Conservation (phyloP, 1,140 invertebrate species). For the Neodiprion lecontei region DNA sequence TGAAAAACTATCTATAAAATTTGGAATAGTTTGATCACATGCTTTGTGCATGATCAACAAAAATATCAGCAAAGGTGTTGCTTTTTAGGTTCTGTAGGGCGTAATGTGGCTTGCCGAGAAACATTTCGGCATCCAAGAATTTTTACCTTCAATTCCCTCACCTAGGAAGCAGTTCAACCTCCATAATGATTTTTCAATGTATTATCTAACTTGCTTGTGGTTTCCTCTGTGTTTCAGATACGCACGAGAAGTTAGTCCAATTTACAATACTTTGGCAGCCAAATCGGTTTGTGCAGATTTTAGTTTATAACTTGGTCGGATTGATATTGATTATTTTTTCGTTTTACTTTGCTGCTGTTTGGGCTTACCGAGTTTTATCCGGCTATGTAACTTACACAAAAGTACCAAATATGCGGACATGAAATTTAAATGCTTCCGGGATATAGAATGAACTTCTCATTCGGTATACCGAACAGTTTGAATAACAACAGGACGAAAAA, state of each 20-base stretch:
- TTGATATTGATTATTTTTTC: slow-evolving; percentile 39
- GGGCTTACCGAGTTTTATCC: not conserved
- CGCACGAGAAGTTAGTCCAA: slow-evolving; percentile 54
- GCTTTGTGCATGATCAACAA: too few relatives aligned
- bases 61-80: too few relatives aligned
- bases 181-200: slow-evolving; percentile 11
- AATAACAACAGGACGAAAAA: too few relatives aligned
- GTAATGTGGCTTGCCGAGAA: not conserved
- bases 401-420: not conserved
- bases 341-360: not conserved
- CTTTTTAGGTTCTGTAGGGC: too few relatives aligned
- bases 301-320: slow-evolving; percentile 46
- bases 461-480: too few relatives aligned
- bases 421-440: not conserved
- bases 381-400: not conserved
- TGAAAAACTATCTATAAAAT: too few relatives aligned
- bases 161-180: slow-evolving; percentile 1
- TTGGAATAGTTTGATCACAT: too few relatives aligned
- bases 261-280: slow-evolving; percentile 61
- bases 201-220: slow-evolving; percentile 4
- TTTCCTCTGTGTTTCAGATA: slow-evolving; percentile 50
- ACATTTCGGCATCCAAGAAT: not conserved
- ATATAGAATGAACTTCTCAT: not conserved
- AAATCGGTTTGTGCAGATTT: slow-evolving; percentile 53
- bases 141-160: too few relatives aligned